Percentiles rank a stretch among this genome's conserved stretches.
Conservation (phyloP, 2,888 invertebrate genomes). For the Fissipunctia ypsillon region DNA sequence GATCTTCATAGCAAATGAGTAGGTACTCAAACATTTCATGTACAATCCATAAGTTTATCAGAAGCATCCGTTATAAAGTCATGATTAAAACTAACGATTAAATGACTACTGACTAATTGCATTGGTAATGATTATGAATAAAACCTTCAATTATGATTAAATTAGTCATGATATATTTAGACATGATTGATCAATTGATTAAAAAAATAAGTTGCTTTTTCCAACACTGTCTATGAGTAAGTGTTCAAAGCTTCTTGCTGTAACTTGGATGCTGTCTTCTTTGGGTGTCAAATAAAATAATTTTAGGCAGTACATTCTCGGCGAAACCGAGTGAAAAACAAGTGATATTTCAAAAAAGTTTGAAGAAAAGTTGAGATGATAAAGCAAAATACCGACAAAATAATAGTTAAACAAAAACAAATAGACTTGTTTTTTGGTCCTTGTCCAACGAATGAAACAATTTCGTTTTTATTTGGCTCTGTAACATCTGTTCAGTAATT, state of each 20-base stretch:
- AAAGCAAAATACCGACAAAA: constrained; percentile 35
- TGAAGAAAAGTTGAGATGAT: constrained; percentile 16
- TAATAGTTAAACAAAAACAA: constrained; percentile 28
- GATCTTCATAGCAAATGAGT: too few relatives aligned
- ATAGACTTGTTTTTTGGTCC: constrained; percentile 24
- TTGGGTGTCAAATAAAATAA: constrained; percentile 73
- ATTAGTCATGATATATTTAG: too few relatives aligned
- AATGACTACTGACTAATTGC: too few relatives aligned
- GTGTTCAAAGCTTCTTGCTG: constrained; percentile 92
- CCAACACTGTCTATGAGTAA: constrained; percentile 94
- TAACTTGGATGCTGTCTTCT: constrained; percentile 91
- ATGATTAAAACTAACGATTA: too few relatives aligned
- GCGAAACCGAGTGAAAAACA: constrained; percentile 17
- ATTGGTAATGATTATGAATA: too few relatives aligned
- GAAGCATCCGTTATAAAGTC: too few relatives aligned
- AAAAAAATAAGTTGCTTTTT: too few relatives aligned
- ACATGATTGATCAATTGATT: too few relatives aligned
- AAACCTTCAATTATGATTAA: too few relatives aligned
- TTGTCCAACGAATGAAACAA: constrained; percentile 7
- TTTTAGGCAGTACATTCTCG: not conserved
- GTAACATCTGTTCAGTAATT: constrained; percentile 15
- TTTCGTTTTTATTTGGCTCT: not conserved
- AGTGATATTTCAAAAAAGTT: constrained; percentile 36
- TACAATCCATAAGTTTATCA: too few relatives aligned
- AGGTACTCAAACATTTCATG: too few relatives aligned